Evolutionary conservation across 2,113 vertebrate species (phyloP).

Genomic region (Bagarius yarrelli): DNA sequence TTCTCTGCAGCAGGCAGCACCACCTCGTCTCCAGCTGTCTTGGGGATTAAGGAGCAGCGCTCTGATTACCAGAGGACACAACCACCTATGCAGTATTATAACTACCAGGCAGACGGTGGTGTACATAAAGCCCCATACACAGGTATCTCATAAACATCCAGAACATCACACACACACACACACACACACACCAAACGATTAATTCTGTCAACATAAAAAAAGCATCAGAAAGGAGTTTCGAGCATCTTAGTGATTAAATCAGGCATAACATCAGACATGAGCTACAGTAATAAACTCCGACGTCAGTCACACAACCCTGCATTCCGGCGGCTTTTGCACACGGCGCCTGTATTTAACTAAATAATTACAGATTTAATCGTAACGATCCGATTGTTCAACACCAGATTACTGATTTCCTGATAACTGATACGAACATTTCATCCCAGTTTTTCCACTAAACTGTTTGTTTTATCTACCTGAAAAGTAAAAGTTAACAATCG

Average conservation of each 20-base stretch:
- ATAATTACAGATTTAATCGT: too few species aligned
- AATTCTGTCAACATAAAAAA: not conserved
- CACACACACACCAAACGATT: too few species aligned
- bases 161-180: not conserved
- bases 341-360: not conserved
- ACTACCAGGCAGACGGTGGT: constrained; percentile 85
- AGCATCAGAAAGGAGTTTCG: not conserved
- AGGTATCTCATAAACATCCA: constrained; percentile 70
- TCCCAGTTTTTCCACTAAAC: too few species aligned
- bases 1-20: constrained; percentile 84
- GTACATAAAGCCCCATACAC: constrained; percentile 86
- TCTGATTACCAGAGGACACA: constrained; percentile 88
- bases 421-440: not conserved
- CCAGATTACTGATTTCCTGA: not conserved
- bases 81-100: constrained; percentile 96
- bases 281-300: not conserved
- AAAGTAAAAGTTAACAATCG: too few species aligned
- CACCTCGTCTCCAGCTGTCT: constrained; percentile 89
- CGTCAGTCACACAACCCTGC: not conserved
- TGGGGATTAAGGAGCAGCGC: constrained; percentile 89
- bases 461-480: too few species aligned
- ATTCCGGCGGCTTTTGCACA: not conserved
- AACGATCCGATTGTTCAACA: not conserved
- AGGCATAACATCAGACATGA: constrained; percentile 8
- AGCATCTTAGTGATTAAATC: not conserved